These are phyloP conservation scores for Picus viridis DNA, from an alignment of 2,797 vertebrate genomes.

Conservation along the genomic window DNA sequence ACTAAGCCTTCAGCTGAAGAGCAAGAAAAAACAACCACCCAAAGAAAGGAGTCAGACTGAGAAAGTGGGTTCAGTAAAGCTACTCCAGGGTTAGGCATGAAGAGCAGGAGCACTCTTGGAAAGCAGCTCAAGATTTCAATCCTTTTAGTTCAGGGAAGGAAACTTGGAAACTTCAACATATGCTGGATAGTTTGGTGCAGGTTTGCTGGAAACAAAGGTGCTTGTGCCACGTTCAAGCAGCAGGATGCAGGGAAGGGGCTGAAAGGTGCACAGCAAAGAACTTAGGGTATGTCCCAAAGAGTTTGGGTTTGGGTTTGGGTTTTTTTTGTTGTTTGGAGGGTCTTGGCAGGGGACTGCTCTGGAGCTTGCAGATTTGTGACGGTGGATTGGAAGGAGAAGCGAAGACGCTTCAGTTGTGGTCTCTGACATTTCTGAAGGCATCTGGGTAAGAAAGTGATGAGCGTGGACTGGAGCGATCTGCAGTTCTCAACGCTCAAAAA, in stretches of 20 bases:
- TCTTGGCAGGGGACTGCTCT: not conserved
- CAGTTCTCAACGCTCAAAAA: not conserved
- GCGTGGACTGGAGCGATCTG: not conserved
- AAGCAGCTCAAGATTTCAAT: not conserved
- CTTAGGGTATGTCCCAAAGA: not conserved
- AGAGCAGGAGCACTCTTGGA: not conserved
- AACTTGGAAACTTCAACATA: not conserved
- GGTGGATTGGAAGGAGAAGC: not conserved
- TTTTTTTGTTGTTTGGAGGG: not conserved
- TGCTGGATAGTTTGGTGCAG: not conserved
- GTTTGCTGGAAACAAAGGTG: not conserved
- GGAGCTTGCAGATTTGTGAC: not conserved
- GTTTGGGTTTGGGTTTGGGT: fast-evolving
- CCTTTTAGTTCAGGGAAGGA: not conserved
- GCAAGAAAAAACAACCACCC: no score
- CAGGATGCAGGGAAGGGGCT: not conserved
- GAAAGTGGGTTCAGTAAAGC: not conserved
- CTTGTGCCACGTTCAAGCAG: not conserved
- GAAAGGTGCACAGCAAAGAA: not conserved
- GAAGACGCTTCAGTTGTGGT: not conserved
- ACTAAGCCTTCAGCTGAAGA: not conserved
- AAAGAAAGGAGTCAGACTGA: not conserved
- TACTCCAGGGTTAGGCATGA: not conserved
- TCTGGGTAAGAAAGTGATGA: not conserved
- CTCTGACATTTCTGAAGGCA: not conserved